phyloP scores from a whole-genome alignment of 2,888 invertebrate species.

The Nudaria mundana region DNA sequence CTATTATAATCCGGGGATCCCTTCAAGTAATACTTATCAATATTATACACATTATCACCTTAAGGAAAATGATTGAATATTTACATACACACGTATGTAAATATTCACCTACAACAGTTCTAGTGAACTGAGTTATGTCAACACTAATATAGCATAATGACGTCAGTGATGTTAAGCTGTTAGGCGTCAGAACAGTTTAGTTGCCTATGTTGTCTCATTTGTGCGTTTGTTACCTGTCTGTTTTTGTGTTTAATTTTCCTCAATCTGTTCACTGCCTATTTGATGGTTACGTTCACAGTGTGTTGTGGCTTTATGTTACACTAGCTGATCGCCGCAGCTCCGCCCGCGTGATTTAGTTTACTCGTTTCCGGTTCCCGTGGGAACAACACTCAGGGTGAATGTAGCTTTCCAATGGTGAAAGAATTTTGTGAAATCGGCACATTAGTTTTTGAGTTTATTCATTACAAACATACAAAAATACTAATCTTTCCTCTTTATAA shows the following conservation, averaged over 20 bases:
- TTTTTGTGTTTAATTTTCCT: background rate
- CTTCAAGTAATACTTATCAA: constrained; percentile 1
- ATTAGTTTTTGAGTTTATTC: too few relatives aligned
- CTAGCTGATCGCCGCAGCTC: too few relatives aligned
- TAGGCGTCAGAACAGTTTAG: background rate
- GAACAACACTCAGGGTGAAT: too few relatives aligned
- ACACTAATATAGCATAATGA: constrained; percentile 8
- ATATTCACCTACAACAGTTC: too few relatives aligned
- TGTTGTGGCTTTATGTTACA: too few relatives aligned
- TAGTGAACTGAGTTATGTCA: constrained; percentile 5
- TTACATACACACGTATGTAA: constrained; percentile 2
- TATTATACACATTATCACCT: constrained; percentile 2
- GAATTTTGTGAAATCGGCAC: too few relatives aligned
- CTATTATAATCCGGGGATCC: constrained; percentile 3
- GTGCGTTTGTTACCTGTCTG: background rate
- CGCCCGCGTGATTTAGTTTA: too few relatives aligned
- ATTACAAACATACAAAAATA: too few relatives aligned
- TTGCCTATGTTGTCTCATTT: background rate
- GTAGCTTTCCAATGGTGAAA: too few relatives aligned
- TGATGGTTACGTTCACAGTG: too few relatives aligned
- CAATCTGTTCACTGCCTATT: background rate
- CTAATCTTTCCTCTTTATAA: too few relatives aligned
- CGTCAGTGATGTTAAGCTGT: constrained; percentile 8
- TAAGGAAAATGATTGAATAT: constrained; percentile 4
- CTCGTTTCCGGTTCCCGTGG: too few relatives aligned